Conservation (phyloP, 2,797 vertebrate genomes). For the Hemitrygon akajei region DNA sequence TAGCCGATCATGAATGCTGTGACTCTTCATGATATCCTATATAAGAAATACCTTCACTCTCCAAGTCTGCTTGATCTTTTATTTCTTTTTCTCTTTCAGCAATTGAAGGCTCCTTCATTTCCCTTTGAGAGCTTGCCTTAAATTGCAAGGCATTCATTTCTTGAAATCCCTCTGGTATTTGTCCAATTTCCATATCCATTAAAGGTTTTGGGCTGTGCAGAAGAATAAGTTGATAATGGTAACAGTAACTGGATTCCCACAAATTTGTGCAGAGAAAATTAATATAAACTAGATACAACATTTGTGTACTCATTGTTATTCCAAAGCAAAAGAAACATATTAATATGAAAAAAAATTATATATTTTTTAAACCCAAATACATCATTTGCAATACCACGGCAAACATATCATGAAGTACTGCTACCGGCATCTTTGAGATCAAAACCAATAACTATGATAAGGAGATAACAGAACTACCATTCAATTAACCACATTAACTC, state of each 20-base stretch:
- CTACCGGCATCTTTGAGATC: not conserved
- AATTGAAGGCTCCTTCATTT: not conserved
- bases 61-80: not conserved
- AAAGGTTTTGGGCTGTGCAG: not conserved
- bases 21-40: not conserved
- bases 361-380: too few species aligned
- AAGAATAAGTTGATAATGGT: not conserved
- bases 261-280: not conserved
- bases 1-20: not conserved
- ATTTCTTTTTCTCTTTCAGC: not conserved
- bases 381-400: not conserved
- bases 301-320: not conserved
- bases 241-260: too few species aligned
- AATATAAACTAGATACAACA: not conserved
- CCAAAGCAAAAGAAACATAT: not conserved
- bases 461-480: not conserved
- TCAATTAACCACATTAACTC: not conserved
- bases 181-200: not conserved
- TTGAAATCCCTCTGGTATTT: not conserved
- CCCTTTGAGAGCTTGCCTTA: not conserved
- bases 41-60: conserved; percentile 6
- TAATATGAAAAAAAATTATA: not conserved
- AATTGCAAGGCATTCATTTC: not conserved
- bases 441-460: not conserved
- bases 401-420: not conserved